Base-by-base conservation (phyloP, 92 coral and sea anemone genomes). In the Desmophyllum pertusum region DNA sequence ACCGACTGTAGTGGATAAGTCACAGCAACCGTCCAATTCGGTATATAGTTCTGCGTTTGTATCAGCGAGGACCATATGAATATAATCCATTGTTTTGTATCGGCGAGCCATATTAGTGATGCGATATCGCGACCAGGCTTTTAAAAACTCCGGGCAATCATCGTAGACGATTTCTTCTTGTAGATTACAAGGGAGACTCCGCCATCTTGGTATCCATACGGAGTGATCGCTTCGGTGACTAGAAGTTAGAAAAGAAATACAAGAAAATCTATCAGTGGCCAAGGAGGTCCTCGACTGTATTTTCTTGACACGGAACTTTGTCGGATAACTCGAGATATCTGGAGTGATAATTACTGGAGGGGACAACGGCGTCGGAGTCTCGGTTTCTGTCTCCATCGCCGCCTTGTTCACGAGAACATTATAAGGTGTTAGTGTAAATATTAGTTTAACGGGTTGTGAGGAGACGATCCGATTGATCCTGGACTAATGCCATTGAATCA, bases 61-160 rank as follows among this genome's bases (percentile, higher is more conserved):
- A 43, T 84, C 87, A 18, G 68, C 81, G 8, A 75, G 64, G 25
- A 84, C 89, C 95, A 94, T 92, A 52, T 94, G 92, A 21, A 94
- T 94, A 75, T 94, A 94, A 67, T 94, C 98, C 98, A 94, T 94
- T 53, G 98, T 94, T 64, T 94, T 94, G 84, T 94, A 94, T 39
- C 98, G 87, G 27, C 98, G 84, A 73, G 90, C 77, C 98, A 94
- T 94, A 59, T 94, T 94, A 31, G 98, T 94, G 31, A 94, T 90
- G 19, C 98, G 89, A 81, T 94, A 94, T 75, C 86, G 85, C 52
- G 98, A 94, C 93, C 95, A 94, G 48, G 98, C 95, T 75, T 93
- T 90, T 51, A 94, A 75, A 79, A 94, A 88, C 62, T 94, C 98
- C 1, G 98, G 95, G 80, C 95, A 94, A 71, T 94, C 98, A 69